Evolutionary conservation across 2,888 invertebrate species (phyloP).

Genomic region (Sarcophaga caerulescens): DNA sequence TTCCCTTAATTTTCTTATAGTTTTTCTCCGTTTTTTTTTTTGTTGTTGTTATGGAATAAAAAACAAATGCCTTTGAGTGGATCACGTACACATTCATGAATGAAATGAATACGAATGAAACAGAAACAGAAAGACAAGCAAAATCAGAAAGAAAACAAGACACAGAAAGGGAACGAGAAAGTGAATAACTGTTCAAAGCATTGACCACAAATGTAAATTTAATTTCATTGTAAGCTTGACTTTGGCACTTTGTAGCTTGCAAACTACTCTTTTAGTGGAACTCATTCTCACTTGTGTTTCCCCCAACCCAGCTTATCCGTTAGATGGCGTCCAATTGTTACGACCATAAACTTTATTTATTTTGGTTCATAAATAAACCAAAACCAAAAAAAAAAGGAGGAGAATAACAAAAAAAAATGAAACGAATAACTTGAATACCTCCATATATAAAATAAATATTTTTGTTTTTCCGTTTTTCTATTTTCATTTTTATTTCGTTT

Average conservation of each 20-base stretch:
- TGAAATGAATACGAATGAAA: neutral
- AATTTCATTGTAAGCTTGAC: slow-evolving; percentile 36
- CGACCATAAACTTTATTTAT: slow-evolving; percentile 33
- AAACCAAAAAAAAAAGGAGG: neutral
- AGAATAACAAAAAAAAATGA: neutral
- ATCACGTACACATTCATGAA: slow-evolving; percentile 42
- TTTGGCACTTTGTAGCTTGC: neutral
- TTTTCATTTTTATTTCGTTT: too few species aligned
- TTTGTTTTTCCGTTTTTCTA: too few species aligned
- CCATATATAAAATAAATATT: neutral
- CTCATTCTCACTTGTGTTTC: neutral
- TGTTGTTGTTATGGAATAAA: neutral
- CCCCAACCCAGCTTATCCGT: neutral
- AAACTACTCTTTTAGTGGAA: slow-evolving; percentile 1
- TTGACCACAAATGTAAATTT: slow-evolving; percentile 54
- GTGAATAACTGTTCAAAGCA: neutral
- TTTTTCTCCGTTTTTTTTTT: neutral
- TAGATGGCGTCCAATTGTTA: neutral
- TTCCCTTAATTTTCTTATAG: neutral
- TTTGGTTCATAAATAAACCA: slow-evolving; percentile 22
- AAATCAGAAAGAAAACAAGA: neutral
- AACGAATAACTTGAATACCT: neutral
- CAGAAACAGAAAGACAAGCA: neutral
- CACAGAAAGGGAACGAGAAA: neutral
- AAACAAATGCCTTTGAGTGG: slow-evolving; percentile 29